Base-by-base conservation (phyloP, 2,888 invertebrate species). In the Cephus runcator region DNA sequence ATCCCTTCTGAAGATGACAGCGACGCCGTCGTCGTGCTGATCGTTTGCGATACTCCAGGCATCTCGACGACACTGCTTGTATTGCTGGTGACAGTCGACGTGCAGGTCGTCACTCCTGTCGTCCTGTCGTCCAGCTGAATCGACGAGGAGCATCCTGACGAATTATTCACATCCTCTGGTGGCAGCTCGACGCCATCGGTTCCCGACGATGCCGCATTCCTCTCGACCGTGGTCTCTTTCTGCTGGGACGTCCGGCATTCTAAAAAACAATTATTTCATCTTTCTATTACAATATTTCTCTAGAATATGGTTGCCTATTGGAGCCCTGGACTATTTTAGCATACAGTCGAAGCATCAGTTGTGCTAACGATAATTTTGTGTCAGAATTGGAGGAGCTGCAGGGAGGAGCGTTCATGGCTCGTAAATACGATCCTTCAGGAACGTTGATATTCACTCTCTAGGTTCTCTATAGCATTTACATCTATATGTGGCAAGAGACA, bases 201-300 rank as follows among this genome's bases (percentile, higher is more conserved):
- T 56, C 23, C 56, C 56, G 56, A 56, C 9, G 56, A 56, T 56
- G 0, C 23, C 56, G 56, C 56, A 2, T 56, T 23, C 68, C 83
- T 85, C 68, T 83, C 84, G 69, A 78, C 79, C 36, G 81, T 73
- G 30, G 69, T 73, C 12, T 83, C 82, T 75, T 83, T 82, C 83
- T 82, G 82, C 77, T 83, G 83, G 69, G 85, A 80, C 36, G 81
- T 73, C 34, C 30, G 75, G 77, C 80, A 80, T 77, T 83, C 82
- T 81, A 79, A 0, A 34, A 75, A 40, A 23, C 23, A 23, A 56
- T 56, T 56, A 56, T 56, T 56, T 56, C 2, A 6, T 56, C 1
- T 9, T 56, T 23, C 9, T 9, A 23, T 23, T 23, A 56, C 4
- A 1, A 40, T 23, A 23, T 56, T 56, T 56, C 9, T 4, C 23